Evolutionary conservation across 1,140 invertebrate genomes (phyloP), one percentile per base, ranked within the genome.

Genomic region (Teleogryllus occipitalis): DNA sequence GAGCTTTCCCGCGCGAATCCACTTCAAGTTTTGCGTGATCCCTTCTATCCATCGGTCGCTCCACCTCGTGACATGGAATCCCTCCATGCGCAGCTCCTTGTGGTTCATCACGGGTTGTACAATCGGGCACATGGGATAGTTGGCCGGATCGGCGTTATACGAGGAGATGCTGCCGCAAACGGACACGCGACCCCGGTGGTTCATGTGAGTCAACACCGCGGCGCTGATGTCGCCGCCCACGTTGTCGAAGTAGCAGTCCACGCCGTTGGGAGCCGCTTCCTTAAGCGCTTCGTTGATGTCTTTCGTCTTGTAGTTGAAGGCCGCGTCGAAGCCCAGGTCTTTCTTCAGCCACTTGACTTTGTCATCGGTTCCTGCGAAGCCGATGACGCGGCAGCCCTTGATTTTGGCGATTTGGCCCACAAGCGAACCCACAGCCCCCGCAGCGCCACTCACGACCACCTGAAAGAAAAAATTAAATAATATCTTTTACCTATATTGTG

Each of bases 381-480:
- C 93, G 82, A 95, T 91, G 0, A 93, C 92, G 80, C 85, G 89
- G 76, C 92, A 90, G 22, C 92, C 89, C 84, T 90, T 87, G 74
- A 92, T 90, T 85, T 92, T 93, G 6, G 89, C 92, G 77, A 94
- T 92, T 86, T 94, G 93, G 15, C 92, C 92, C 7, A 94, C 93
- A 74, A 90, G 86, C 81, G 88, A 90, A 8, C 92, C 92, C 21
- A 94, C 92, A 49, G 92, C 92, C 22, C 92, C 90, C 27, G 89
- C 90, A 12, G 91, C 90, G 47, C 88, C 89, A 18, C 87, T 89
- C 7, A 95, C 88, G 2, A 93, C 90, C 27, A 92, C 85, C 54
- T 65, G 54, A 14, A 65, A 18, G 18, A 7, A 18, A 65, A 39
- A n/a, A n/a, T n/a, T n/a, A n/a, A n/a, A n/a, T n/a, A n/a, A n/a